Conservation (phyloP, 2,888 invertebrate species). For the Prenolepis imparis region DNA sequence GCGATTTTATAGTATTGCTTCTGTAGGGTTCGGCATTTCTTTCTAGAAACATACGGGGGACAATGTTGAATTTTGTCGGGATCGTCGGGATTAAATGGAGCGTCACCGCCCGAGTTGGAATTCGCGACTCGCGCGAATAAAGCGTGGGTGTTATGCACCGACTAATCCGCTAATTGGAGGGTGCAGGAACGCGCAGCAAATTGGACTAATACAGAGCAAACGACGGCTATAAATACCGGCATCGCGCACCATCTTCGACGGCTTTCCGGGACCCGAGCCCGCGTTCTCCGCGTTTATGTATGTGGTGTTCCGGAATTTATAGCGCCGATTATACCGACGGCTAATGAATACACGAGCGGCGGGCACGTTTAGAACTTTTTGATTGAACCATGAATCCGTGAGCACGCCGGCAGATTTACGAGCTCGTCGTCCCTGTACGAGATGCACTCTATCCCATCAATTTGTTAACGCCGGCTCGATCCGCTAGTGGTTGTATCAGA, state of each 20-base stretch:
- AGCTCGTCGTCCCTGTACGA: conserved; percentile 15
- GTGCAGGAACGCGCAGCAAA: conserved; percentile 68
- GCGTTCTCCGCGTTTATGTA: background rate
- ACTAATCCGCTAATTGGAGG: conserved; percentile 76
- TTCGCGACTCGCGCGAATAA: conserved; percentile 69
- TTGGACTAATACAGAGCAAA: conserved; percentile 73
- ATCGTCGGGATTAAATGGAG: conserved; percentile 62
- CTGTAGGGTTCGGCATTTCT: background rate
- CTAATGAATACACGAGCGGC: conserved; percentile 47
- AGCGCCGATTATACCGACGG: conserved; percentile 38
- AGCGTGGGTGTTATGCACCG: conserved; percentile 71
- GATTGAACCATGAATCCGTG: conserved; percentile 51
- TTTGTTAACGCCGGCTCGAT: conserved; percentile 16
- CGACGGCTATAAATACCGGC: conserved; percentile 73
- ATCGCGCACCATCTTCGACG: conserved; percentile 57
- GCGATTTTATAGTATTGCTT: too few species aligned
- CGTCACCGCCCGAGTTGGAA: conserved; percentile 62
- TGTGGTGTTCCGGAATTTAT: conserved; percentile 36
- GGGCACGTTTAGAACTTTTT: conserved; percentile 50
- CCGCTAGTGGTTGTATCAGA: background rate
- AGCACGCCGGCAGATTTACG: conserved; percentile 28
- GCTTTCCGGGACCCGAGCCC: background rate
- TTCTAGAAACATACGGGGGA: background rate
- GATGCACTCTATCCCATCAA: conserved; percentile 3
- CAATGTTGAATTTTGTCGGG: conserved; percentile 54